Conservation (phyloP, 2,797 vertebrate genomes). For the Takifugu ocellatus region DNA sequence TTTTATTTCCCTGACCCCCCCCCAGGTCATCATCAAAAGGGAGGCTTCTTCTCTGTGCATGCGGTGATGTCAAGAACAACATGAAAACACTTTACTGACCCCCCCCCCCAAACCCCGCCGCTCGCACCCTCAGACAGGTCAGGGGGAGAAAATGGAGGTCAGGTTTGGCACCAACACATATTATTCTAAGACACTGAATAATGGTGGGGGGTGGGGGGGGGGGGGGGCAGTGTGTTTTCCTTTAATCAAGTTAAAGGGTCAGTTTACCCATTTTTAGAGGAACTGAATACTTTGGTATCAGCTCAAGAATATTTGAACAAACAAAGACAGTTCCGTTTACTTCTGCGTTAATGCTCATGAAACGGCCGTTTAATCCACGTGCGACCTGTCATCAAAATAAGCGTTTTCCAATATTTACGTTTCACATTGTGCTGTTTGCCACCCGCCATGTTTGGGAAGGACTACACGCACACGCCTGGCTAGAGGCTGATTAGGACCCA, state of each 20-base stretch:
- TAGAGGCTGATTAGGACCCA: slow-evolving; percentile 43
- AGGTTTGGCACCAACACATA: slow-evolving; percentile 45
- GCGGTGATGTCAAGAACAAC: slow-evolving; percentile 41
- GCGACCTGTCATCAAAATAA: too few relatives aligned
- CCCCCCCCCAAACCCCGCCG: slow-evolving; percentile 4
- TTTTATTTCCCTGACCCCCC: slow-evolving; percentile 20
- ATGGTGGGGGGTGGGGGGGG: slow-evolving; percentile 15
- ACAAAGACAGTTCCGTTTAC: too few relatives aligned
- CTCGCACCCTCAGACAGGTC: slow-evolving; percentile 30
- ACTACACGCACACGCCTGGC: slow-evolving; percentile 15
- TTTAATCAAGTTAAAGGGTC: slow-evolving; percentile 37
- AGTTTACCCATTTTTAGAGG: slow-evolving; percentile 13
- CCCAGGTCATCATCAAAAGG: slow-evolving; percentile 35
- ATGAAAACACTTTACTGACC: slow-evolving; percentile 58
- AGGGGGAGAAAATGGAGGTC: slow-evolving; percentile 66
- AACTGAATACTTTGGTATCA: too few relatives aligned
- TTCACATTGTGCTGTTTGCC: background rate
- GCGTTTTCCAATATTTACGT: background rate
- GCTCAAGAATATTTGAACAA: too few relatives aligned
- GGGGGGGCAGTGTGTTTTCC: slow-evolving; percentile 9
- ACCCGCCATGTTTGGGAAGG: slow-evolving; percentile 6
- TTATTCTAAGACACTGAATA: slow-evolving; percentile 47
- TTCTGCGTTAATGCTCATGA: too few relatives aligned
- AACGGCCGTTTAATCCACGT: too few relatives aligned
- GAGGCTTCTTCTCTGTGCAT: slow-evolving; percentile 30